Evolutionary conservation across 1,140 invertebrate species (phyloP).

Genomic region (Camponotus vicinus): DNA sequence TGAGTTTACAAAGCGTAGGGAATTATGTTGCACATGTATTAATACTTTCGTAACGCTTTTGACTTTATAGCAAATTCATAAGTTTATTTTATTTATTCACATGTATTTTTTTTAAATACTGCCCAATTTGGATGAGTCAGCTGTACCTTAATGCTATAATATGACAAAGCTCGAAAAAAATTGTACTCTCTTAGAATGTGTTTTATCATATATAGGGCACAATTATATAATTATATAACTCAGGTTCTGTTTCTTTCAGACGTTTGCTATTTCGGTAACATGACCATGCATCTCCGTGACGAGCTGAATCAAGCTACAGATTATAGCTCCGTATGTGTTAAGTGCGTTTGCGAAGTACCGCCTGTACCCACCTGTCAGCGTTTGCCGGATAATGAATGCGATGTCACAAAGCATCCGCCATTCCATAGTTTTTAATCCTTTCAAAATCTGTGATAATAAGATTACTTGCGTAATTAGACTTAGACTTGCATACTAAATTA

Average conservation of each 20-base stretch:
- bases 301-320: conserved; percentile 71
- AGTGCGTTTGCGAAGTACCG: conserved; percentile 80
- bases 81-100: conserved; percentile 4
- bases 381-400: conserved; percentile 59
- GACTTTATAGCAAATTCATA: too few relatives aligned
- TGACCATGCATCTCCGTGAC: conserved; percentile 76
- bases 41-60: background rate
- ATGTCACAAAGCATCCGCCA: conserved; percentile 16
- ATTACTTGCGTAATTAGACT: background rate
- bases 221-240: background rate
- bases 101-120: background rate
- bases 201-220: background rate
- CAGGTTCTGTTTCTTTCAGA: conserved; percentile 43
- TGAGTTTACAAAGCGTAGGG: background rate
- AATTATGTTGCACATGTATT: conserved; percentile 8
- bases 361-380: conserved; percentile 73
- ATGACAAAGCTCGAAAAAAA: background rate
- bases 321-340: conserved; percentile 73
- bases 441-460: conserved; percentile 32
- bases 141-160: background rate
- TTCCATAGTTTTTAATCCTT: background rate
- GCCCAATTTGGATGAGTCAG: background rate
- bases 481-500: background rate
- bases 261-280: conserved; percentile 75
- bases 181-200: background rate